A percentile compares a stretch with the other conserved stretches of the same genome.
Conservation (phyloP, 2,888 invertebrate species). For the Sarcophaga variegata region DNA sequence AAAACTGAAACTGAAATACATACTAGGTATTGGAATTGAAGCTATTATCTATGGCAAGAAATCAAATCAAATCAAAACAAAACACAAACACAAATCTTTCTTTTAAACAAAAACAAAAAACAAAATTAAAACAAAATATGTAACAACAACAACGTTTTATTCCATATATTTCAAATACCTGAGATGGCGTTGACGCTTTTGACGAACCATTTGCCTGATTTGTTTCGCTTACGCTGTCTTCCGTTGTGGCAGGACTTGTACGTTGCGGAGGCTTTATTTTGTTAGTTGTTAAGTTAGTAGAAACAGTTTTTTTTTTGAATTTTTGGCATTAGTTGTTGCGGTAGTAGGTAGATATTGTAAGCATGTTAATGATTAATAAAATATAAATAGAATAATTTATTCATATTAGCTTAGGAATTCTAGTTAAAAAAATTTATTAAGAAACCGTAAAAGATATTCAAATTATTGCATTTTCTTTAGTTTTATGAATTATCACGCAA, state of each 20-base stretch:
- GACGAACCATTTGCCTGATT: constrained; percentile 74
- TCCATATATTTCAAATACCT: constrained; percentile 77
- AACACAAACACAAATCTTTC: neutral
- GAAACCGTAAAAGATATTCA: no score
- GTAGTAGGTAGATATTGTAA: constrained; percentile 32
- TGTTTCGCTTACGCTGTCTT: constrained; percentile 77
- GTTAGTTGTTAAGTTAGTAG: constrained; percentile 69
- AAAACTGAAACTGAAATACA: neutral
- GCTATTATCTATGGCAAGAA: neutral
- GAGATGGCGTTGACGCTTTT: constrained; percentile 77
- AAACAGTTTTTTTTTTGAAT: constrained; percentile 5
- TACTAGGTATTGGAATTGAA: neutral
- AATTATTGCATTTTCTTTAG: no score
- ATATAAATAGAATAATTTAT: constrained; percentile 7
- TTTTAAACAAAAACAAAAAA: constrained; percentile 31
- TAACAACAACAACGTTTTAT: constrained; percentile 8
- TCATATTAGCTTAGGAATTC: neutral
- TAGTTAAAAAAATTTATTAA: no score
- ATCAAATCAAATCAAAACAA: neutral
- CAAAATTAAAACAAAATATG: no score
- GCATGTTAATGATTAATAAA: constrained; percentile 52
- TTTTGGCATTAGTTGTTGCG: constrained; percentile 68
- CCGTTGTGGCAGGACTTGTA: constrained; percentile 82
- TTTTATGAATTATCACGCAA: no score
- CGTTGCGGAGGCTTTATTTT: constrained; percentile 75